Percentiles rank a stretch among this genome's conserved stretches.
These are phyloP conservation scores for Semibalanus balanoides DNA, from an alignment of 1,140 invertebrate species.

Conservation along the genomic window DNA sequence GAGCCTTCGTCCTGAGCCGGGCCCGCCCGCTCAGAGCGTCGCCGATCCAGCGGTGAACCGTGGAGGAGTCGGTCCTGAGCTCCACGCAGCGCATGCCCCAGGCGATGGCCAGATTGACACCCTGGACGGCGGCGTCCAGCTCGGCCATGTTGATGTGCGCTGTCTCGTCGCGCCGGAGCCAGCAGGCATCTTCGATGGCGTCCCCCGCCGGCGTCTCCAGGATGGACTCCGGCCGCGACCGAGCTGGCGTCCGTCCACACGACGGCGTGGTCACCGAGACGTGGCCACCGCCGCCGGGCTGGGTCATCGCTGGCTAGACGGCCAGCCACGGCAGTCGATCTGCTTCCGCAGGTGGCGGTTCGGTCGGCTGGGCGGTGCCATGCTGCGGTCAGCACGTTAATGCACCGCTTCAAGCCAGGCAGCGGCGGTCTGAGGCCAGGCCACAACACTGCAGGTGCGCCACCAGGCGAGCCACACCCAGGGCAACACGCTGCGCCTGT, in stretches of 20 bases:
- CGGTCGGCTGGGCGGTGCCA: neutral
- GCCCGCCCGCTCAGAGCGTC: neutral
- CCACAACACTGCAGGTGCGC: no score
- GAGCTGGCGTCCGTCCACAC: neutral
- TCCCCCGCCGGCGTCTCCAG: neutral
- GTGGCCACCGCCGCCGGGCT: neutral
- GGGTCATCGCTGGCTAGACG: neutral
- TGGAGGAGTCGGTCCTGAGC: no score
- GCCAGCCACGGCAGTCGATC: neutral
- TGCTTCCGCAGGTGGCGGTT: neutral
- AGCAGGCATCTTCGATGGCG: neutral
- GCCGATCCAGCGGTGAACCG: slow-evolving; percentile 7
- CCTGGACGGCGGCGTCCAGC: slow-evolving; percentile 8
- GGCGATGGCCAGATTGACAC: slow-evolving; percentile 9
- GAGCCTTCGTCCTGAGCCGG: slow-evolving; percentile 5
- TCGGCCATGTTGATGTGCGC: slow-evolving; percentile 10
- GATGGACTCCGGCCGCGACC: neutral
- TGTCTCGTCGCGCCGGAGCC: slow-evolving; percentile 1
- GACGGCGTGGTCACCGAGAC: no score
- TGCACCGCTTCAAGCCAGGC: no score
- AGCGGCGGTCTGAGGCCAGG: no score
- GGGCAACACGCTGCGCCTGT: neutral
- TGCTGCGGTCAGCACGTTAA: no score
- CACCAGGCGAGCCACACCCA: neutral
- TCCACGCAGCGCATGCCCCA: slow-evolving; percentile 7